Evolutionary conservation across 2,888 invertebrate genomes (phyloP), one percentile per base, ranked within the genome.

Genomic region (Agrochola circellaris): DNA sequence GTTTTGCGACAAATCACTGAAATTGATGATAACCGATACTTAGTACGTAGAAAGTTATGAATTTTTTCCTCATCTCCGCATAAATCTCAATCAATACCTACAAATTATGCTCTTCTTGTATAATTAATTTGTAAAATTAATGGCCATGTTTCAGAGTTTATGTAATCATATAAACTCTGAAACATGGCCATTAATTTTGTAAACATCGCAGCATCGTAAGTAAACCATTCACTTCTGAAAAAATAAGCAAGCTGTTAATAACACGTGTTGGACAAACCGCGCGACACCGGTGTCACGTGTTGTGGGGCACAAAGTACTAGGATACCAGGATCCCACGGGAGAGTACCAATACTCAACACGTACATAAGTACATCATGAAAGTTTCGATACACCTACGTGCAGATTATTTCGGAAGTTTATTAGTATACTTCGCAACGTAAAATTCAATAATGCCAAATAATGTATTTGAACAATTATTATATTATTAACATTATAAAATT

Each of bases 241-340:
- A 58, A 3, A 70, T n/a, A 58, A 58, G 1, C 30, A 34, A 26
- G 34, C 6, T 9, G 6, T 51, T 68, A 48, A 20, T 65, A 26
- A 45, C 65, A 54, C 15, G 11, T 17, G 38, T 72, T 30, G 38
- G 34, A 34, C n/a, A 56, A 64, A 26, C 34, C 34, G 5, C 45
- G 45, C 51, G 26, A 64, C 34, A 34, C 38, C 2, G 11, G 34
- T 54, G 54, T 62, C 69, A 95, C 94, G 93, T 93, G 94, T 91
- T 89, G 93, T 93, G 93, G 93, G 93, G 92, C 93, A 93, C 84
- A 60, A n/a, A 48, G 45, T 84, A 82, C 84, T 73, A 85, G 73
- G 84, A 8, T 15, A 66, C 3, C 86, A 78, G 65, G n/a, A 45
- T n/a, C 42, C 62, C 23, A 48, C 61, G 56, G 61, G 45, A 78